Conservation (phyloP, 2,888 invertebrate species). For the Ernsta delagoae region DNA sequence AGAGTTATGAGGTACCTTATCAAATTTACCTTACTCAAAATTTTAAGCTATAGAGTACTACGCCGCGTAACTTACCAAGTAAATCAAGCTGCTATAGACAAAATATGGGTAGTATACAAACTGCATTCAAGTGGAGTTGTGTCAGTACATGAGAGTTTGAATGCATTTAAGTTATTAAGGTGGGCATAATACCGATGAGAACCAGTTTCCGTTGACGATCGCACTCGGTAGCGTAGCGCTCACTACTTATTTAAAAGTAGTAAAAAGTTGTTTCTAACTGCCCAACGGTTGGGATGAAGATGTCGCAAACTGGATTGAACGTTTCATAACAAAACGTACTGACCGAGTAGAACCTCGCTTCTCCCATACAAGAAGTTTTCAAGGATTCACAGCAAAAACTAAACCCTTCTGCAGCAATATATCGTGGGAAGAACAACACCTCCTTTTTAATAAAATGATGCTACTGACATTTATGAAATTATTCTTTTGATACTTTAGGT, state of each 20-base stretch:
- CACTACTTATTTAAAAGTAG: slow-evolving; percentile 30
- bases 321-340: slow-evolving; percentile 30
- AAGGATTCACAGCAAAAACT: slow-evolving; percentile 29
- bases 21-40: no score
- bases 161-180: slow-evolving; percentile 12
- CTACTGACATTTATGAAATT: slow-evolving; percentile 2
- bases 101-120: slow-evolving; percentile 22
- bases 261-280: slow-evolving; percentile 30
- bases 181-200: slow-evolving; percentile 35
- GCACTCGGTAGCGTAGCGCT: slow-evolving; percentile 24
- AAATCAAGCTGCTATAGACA: background rate
- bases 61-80: no score
- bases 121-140: background rate
- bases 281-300: slow-evolving; percentile 30
- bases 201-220: slow-evolving; percentile 23
- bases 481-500: background rate
- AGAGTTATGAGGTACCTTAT: no score
- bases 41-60: no score
- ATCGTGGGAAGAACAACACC: slow-evolving; percentile 28
- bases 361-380: slow-evolving; percentile 18
- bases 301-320: slow-evolving; percentile 28
- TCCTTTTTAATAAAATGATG: slow-evolving; percentile 17
- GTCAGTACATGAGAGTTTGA: background rate
- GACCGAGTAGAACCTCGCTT: background rate
- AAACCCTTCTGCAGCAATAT: slow-evolving; percentile 23